Base-by-base conservation (phyloP, 2,113 vertebrate species). In the Sturnus vulgaris region DNA sequence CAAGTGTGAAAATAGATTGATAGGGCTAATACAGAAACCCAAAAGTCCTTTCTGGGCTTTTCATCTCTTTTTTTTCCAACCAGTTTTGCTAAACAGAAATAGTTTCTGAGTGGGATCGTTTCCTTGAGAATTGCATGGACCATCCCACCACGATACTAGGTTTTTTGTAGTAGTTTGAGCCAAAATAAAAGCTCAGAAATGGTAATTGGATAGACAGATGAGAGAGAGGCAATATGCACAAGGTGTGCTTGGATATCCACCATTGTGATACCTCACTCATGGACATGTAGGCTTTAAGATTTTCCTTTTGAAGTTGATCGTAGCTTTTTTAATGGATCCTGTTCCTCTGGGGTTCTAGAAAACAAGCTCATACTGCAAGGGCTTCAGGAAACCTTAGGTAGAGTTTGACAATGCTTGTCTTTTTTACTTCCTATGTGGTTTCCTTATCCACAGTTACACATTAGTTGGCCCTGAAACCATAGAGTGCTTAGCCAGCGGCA, bases 381-480 rank as follows among this genome's bases (percentile, higher is more conserved):
- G 10, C 66, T 89, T 60, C 35, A 50, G 50, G 55, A 82, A 81
- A 60, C 10, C n/a, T 3, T 80, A 56, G 19, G 22, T 3, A 64
- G 31, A 3, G 1, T 93, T 66, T 82, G 37, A 69, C 52, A 79
- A 0, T 90, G 61, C 28, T 78, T 90, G 33, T 80, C n/a, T 81
- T 79, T 94, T 71, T 97, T 25, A 95, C 76, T 93, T 83, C 47
- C n/a, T 73, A 1, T 80, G 35, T 86, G 78, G 11, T 94, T 94
- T 77, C 23, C 90, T 78, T 57, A 59, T 87, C 35, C 86, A 72
- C 94, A 99, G 99, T 60, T 99, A 99, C 95, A 99, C 98, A 16
- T 97, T 99, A 94, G 98, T 98, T 92, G 99, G 99, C 33, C 96
- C 98, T 50, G 98, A 99, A 91, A 98, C 97, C 69, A 97, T 99